Conservation (phyloP, 2,888 invertebrate species). For the Napeogenes sylphis region DNA sequence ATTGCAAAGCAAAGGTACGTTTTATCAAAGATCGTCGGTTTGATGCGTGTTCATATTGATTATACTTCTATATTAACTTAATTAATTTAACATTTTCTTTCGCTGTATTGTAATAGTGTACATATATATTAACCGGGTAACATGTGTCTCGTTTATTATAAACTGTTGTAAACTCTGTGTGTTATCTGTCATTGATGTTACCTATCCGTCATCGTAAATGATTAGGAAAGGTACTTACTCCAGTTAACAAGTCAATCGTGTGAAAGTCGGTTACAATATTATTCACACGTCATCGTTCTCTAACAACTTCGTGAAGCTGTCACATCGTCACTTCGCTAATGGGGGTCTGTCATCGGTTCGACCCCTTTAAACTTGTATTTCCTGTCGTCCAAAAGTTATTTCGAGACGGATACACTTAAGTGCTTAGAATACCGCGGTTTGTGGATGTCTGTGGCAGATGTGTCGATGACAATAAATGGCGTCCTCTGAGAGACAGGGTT, state of each 20-base stretch:
- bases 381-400: slow-evolving; percentile 51
- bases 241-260: slow-evolving; percentile 51
- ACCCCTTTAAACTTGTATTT: slow-evolving; percentile 68
- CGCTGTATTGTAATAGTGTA: too few species aligned
- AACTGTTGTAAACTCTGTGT: too few species aligned
- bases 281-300: slow-evolving; percentile 50
- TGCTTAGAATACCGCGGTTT: slow-evolving; percentile 31
- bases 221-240: slow-evolving; percentile 43
- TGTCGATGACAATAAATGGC: slow-evolving; percentile 22
- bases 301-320: slow-evolving; percentile 56
- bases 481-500: slow-evolving; percentile 10
- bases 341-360: slow-evolving; percentile 65
- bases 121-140: too few species aligned
- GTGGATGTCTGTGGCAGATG: slow-evolving; percentile 25
- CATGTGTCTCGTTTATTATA: too few species aligned
- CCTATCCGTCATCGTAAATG: slow-evolving; percentile 26
- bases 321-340: slow-evolving; percentile 70
- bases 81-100: too few species aligned
- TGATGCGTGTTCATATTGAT: too few species aligned
- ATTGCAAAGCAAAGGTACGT: too few species aligned
- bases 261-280: slow-evolving; percentile 52
- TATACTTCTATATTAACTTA: too few species aligned
- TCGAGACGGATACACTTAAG: slow-evolving; percentile 40
- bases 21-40: too few species aligned
- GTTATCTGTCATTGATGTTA: slow-evolving; percentile 3